Evolutionary conservation across 2,113 vertebrate genomes (phyloP), one percentile per base, ranked within the genome.

Genomic region (Cyanoliseus patagonus): DNA sequence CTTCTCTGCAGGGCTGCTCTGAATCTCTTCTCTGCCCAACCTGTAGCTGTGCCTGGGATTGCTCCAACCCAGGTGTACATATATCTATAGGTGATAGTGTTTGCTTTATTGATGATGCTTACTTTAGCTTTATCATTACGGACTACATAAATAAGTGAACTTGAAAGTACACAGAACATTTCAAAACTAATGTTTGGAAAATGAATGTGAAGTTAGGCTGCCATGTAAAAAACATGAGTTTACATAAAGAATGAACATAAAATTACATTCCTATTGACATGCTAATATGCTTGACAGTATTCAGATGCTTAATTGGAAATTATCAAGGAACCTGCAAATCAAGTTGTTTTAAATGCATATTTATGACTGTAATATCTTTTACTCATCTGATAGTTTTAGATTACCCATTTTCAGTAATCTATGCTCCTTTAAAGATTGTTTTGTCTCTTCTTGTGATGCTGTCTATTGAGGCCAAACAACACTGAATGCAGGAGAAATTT

Each of bases 351-450:
- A 90, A 68, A 33, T 83, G 39, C 31, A 15, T 90, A 92, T 95
- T 96, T 95, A 78, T 9, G 3, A 75, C 67, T 37, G 42, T 44
- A 44, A 35, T 75, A 39, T 81, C 3, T 59, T 92, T 83, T 66
- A 94, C 91, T 97, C 62, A 69, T 82, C 47, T 5, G 3, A 25
- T 91, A 93, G 95, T 95, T 96, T 92, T 62, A 95, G 39, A 59
- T 88, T 88, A 84, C 14, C 5, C 5, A 64, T 77, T 95, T 90
- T 88, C 39, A 61, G 28, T 61, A 84, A 80, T 88, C 8, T 74
- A 5, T 68, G 17, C 28, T 87, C 20, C 41, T 86, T 90, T 51
- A 69, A 85, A 67, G 9, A 41, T 12, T 46, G 7, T 23, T 85
- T 69, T 87, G 5, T 37, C 33, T 84, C 35, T 73, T 70, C 59